Evolutionary conservation across 2,888 invertebrate species (phyloP), one percentile per base, ranked within the genome.

Genomic region (Pachydiplax longipennis): DNA sequence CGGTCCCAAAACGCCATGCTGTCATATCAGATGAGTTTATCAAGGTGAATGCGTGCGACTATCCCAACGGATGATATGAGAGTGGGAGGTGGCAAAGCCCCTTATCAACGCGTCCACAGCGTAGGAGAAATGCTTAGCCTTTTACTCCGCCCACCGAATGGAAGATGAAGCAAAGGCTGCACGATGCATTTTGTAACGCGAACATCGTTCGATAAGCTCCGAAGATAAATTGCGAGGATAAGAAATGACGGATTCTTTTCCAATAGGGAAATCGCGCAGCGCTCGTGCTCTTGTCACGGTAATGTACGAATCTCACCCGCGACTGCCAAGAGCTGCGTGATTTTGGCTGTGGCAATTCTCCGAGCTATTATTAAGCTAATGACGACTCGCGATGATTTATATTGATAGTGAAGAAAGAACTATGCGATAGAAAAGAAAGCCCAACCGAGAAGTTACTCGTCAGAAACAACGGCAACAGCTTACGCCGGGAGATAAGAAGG

Each of bases 1-100:
- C 53, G 90, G 31, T 90, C 65, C 90, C 90, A 90, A 35, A 37
- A 58, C 22, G 90, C 90, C 90, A 90, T 90, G 25, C 25, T 87
- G n/a, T 82, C 80, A 25, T n/a, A 35, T 48, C 82, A 48, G 35
- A 35, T 48, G n/a, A 37, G 48, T 40, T 2, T 37, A 82, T 44
- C 4, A 73, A 73, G 31, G 73, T 31, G 73, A 31, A 31, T 25
- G 73, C 31, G 73, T 13, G 73, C 25, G 73, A 25, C 25, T 31
- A 31, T 73, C 25, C 22, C 13, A 12, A 73, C 73, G 73, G 31
- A 12, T 31, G 73, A 31, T 73, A 31, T 4, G 73, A 73, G 73
- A 73, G 31, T 73, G 73, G 25, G 73, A 73, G 73, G 31, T 31
- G 25, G 25, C 13, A 73, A 31, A 25, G 73, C 25, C 31, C 73